Percentiles rank a stretch among this genome's conserved stretches.
These are phyloP conservation scores for Nephrotoma flavescens DNA, from an alignment of 2,888 invertebrate genomes.

Conservation along the genomic window DNA sequence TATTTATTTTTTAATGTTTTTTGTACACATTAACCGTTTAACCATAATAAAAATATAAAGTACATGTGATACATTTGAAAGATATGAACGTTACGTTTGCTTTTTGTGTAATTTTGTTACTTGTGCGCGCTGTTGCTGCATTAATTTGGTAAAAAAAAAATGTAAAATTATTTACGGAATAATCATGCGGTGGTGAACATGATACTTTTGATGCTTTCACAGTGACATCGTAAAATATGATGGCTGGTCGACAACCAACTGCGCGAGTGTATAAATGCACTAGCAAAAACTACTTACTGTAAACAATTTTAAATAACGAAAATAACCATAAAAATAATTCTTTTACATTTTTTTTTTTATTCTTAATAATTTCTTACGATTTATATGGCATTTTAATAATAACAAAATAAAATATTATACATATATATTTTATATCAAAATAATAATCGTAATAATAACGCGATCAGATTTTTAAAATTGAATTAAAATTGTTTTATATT, in stretches of 20 bases:
- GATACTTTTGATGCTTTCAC: neutral
- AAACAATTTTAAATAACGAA: neutral
- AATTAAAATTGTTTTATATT: neutral
- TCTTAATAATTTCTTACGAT: neutral
- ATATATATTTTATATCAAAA: neutral
- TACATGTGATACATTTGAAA: neutral
- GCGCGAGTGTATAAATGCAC: neutral
- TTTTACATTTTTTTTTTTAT: neutral
- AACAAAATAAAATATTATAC: neutral
- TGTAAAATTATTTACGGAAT: neutral
- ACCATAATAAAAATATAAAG: neutral
- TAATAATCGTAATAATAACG: neutral
- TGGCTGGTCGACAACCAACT: neutral
- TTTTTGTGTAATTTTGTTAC: neutral
- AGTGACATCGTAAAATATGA: neutral
- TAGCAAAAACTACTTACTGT: neutral
- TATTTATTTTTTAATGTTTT: neutral
- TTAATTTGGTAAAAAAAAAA: neutral
- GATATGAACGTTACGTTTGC: neutral
- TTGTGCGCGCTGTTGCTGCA: neutral
- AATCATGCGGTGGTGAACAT: neutral
- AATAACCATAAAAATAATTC: neutral
- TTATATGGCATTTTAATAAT: neutral
- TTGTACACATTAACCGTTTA: neutral
- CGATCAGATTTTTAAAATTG: neutral